Percentiles rank a stretch among this genome's conserved stretches.
phyloP scores from a whole-genome alignment of 2,888 invertebrate genomes.

The Podabrus alpinus region DNA sequence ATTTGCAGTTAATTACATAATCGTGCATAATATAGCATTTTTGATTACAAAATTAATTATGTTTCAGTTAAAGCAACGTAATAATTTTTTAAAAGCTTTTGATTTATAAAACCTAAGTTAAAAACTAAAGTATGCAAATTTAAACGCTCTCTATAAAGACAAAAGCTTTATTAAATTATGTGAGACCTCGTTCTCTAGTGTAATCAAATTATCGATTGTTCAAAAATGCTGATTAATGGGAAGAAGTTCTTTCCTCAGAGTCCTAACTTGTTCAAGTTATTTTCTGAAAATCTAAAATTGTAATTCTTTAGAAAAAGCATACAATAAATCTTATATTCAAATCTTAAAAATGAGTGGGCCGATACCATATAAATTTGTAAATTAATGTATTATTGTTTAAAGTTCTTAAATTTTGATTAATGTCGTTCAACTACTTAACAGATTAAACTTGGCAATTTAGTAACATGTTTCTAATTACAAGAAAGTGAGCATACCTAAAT shows the following conservation, averaged over 20 bases:
- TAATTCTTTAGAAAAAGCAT: neutral
- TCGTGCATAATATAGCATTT: neutral
- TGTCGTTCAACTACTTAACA: neutral
- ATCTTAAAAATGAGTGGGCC: neutral
- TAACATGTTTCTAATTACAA: neutral
- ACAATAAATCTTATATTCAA: neutral
- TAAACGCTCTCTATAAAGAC: neutral
- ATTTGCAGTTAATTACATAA: neutral
- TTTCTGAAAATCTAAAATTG: neutral
- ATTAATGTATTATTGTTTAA: neutral
- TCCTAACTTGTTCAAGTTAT: neutral
- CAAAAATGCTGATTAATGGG: slow-evolving; percentile 2
- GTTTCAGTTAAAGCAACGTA: neutral
- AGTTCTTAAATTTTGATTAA: neutral
- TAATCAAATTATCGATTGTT: neutral
- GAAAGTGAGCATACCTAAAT: neutral
- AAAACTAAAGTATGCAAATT: neutral
- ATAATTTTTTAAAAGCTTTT: neutral
- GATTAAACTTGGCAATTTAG: neutral
- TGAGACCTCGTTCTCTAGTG: neutral
- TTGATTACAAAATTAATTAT: neutral
- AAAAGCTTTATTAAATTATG: neutral
- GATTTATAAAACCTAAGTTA: neutral
- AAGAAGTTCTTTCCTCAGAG: neutral
- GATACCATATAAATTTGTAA: neutral